Conservation (phyloP, 2,888 invertebrate species). For the Onchidella celtica region DNA sequence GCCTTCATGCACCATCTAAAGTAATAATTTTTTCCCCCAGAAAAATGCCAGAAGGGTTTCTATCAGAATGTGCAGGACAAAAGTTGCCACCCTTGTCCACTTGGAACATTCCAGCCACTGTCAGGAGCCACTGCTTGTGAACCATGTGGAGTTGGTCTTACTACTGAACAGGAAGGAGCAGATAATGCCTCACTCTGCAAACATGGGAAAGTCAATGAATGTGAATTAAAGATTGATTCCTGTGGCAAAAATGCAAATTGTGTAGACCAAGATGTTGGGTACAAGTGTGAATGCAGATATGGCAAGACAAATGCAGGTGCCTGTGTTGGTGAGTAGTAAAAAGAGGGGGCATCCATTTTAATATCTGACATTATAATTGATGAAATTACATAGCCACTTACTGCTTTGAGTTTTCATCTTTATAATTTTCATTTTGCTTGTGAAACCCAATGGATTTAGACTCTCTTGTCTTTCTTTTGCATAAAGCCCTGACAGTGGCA, state of each 20-base stretch:
- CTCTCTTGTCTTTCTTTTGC: too few relatives aligned
- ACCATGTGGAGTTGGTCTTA: constrained; percentile 63
- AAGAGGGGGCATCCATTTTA: background rate
- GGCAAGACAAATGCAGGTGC: too few relatives aligned
- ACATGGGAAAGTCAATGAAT: constrained; percentile 62
- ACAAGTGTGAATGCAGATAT: constrained; percentile 62
- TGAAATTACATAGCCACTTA: too few relatives aligned
- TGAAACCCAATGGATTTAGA: too few relatives aligned
- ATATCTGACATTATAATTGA: too few relatives aligned
- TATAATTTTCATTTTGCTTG: too few relatives aligned
- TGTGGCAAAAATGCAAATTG: constrained; percentile 62
- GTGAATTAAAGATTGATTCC: constrained; percentile 57
- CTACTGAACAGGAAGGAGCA: constrained; percentile 60
- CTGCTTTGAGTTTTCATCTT: too few relatives aligned
- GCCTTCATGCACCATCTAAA: too few relatives aligned
- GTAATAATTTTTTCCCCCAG: too few relatives aligned
- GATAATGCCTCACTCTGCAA: constrained; percentile 56
- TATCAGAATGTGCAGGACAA: constrained; percentile 54
- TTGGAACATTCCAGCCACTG: constrained; percentile 64
- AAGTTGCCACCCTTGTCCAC: constrained; percentile 62
- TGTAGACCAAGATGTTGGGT: constrained; percentile 57
- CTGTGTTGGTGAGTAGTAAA: background rate
- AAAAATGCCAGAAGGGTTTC: constrained; percentile 62
- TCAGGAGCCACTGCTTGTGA: constrained; percentile 60
- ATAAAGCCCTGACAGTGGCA: too few relatives aligned